These are phyloP conservation scores for Brachycybe producta DNA, from an alignment of 2,888 invertebrate genomes.

Conservation along the genomic window DNA sequence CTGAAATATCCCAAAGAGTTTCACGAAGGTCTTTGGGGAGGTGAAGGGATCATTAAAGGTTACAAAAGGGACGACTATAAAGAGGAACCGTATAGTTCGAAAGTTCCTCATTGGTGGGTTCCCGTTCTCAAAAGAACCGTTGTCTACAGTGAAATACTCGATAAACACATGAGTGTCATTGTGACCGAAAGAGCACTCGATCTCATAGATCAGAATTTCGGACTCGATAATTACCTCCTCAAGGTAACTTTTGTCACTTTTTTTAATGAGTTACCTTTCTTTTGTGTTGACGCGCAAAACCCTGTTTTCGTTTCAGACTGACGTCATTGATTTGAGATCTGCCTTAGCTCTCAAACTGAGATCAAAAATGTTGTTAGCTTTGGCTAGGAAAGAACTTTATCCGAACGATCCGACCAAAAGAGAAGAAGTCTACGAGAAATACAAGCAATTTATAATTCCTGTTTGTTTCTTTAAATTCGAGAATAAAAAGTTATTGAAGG, in stretches of 20 bases:
- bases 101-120: slow-evolving; percentile 76
- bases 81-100: slow-evolving; percentile 40
- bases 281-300: neutral
- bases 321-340: slow-evolving; percentile 81
- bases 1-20: slow-evolving; percentile 64
- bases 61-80: slow-evolving; percentile 35
- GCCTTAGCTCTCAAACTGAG: slow-evolving; percentile 72
- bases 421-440: slow-evolving; percentile 58
- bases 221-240: slow-evolving; percentile 88
- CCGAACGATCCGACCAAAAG: slow-evolving; percentile 52
- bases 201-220: slow-evolving; percentile 76
- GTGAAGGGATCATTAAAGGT: slow-evolving; percentile 85
- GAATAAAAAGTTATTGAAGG: too few relatives aligned
- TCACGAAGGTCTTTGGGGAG: slow-evolving; percentile 85
- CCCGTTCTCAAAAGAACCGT: slow-evolving; percentile 66
- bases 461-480: too few relatives aligned
- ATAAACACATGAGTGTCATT: slow-evolving; percentile 64
- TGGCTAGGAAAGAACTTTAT: slow-evolving; percentile 48
- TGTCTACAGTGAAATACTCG: slow-evolving; percentile 78
- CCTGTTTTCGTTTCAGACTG: slow-evolving; percentile 47
- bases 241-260: slow-evolving; percentile 41
- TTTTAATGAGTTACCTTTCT: slow-evolving; percentile 7
- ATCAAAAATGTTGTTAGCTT: slow-evolving; percentile 61
- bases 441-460: slow-evolving; percentile 63
- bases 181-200: slow-evolving; percentile 72